Conservation (phyloP, 2,888 invertebrate genomes). For the Brenthis daphne region DNA sequence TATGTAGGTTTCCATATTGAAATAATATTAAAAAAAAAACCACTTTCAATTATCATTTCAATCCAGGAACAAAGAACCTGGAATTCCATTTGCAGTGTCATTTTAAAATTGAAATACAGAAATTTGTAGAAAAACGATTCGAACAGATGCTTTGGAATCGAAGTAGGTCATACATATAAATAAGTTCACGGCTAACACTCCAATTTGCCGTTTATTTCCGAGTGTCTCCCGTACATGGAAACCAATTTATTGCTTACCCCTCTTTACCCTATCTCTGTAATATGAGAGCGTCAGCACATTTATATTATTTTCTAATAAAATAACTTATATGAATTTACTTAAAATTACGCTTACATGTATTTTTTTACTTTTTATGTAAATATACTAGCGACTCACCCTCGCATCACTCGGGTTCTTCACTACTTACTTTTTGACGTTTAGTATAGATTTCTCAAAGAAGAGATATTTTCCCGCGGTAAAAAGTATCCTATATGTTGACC, state of each 20-base stretch:
- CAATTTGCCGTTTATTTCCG: conserved; percentile 41
- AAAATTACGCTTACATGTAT: background rate
- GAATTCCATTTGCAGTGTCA: background rate
- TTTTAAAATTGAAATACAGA: conserved; percentile 1
- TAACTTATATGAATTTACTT: background rate
- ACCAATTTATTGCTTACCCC: conserved; percentile 40
- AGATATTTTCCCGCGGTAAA: too few species aligned
- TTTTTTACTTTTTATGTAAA: too few species aligned
- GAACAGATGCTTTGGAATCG: conserved; percentile 26
- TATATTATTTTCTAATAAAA: conserved; percentile 8
- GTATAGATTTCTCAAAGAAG: too few species aligned
- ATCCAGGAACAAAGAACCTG: background rate
- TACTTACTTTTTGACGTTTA: too few species aligned
- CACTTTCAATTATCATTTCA: too few species aligned
- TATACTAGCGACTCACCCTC: too few species aligned
- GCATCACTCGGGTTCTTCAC: too few species aligned
- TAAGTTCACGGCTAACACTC: conserved; percentile 36
- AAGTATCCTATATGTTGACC: too few species aligned
- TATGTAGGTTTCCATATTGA: too few species aligned
- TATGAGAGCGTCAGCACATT: conserved; percentile 31
- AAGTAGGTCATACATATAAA: conserved; percentile 33
- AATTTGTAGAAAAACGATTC: background rate
- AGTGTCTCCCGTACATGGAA: conserved; percentile 36
- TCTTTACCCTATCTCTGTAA: conserved; percentile 35
- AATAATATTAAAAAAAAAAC: too few species aligned